These are phyloP conservation scores for Lindbergichthys nudifrons DNA, from an alignment of 2,797 vertebrate genomes.

Conservation along the genomic window DNA sequence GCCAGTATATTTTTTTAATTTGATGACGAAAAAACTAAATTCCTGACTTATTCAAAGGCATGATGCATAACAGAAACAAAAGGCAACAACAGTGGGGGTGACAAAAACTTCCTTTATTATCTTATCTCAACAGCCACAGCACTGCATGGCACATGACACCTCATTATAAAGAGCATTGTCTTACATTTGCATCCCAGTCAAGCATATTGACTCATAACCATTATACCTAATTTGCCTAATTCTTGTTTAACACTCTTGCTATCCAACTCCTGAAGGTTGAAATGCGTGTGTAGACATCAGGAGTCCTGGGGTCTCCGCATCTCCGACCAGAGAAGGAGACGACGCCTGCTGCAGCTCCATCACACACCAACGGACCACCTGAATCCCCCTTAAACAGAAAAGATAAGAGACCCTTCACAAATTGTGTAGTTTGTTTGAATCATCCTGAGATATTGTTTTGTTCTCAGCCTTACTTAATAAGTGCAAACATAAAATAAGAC, in stretches of 20 bases:
- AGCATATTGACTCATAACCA: background rate
- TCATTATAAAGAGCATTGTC: background rate
- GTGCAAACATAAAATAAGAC: background rate
- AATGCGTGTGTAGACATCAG: conserved; percentile 85
- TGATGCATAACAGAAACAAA: background rate
- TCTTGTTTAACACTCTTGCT: conserved; percentile 44
- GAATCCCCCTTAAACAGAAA: conserved; percentile 81
- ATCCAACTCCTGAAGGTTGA: conserved; percentile 80
- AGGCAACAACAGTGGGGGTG: background rate
- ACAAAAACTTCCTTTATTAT: background rate
- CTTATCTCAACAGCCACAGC: background rate
- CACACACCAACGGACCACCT: conserved; percentile 84
- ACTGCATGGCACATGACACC: background rate
- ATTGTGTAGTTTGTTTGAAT: background rate
- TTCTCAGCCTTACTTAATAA: background rate
- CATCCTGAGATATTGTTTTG: background rate
- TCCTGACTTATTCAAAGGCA: background rate
- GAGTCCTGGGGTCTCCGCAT: conserved; percentile 79
- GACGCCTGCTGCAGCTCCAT: conserved; percentile 71
- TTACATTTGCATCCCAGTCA: background rate
- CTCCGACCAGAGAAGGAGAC: conserved; percentile 83
- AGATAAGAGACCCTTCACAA: background rate
- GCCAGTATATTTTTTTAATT: background rate
- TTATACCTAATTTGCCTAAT: conserved; percentile 22
- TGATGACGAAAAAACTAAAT: background rate